Evolutionary conservation across 1,140 invertebrate genomes (phyloP), one percentile per base, ranked within the genome.

Genomic region (Physella acuta): DNA sequence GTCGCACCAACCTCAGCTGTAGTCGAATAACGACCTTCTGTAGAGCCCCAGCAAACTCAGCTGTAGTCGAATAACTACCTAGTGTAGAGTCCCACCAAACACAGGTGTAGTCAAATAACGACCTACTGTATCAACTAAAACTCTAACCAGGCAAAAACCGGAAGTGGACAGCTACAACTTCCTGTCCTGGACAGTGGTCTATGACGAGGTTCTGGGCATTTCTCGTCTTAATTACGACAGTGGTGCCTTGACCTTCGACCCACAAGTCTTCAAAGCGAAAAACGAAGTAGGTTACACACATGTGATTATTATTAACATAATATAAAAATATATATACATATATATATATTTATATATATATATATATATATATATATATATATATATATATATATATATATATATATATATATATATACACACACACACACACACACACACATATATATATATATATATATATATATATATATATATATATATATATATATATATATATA

Each of bases 281-380:
- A 68, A 71, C 58, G 78, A 81, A 72, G 78, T 78, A 73, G 72
- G 56, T n/a, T n/a, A n/a, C n/a, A n/a, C n/a, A n/a, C n/a, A n/a
- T n/a, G n/a, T n/a, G n/a, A n/a, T n/a, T n/a, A n/a, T n/a, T n/a
- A n/a, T n/a, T n/a, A n/a, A n/a, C n/a, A n/a, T n/a, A n/a, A n/a
- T n/a, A n/a, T n/a, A n/a, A n/a, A n/a, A n/a, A n/a, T n/a, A n/a
- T n/a, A n/a, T n/a, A n/a, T 44, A 8, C 39, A 8, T 20, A 8
- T 44, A 44, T 44, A 11, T 44, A 11, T 44, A 11, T 44, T 44
- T 44, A 8, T 44, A 44, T 44, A 44, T 44, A 44, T 44, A 44
- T 44, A 44, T 44, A 44, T 44, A 44, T 44, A 44, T 44, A 44
- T 44, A 44, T 44, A 44, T 44, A 44, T n/a, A 44, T 44, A 44